phyloP scores from a whole-genome alignment of 1,140 invertebrate genomes.

The Drosophila rufa region DNA sequence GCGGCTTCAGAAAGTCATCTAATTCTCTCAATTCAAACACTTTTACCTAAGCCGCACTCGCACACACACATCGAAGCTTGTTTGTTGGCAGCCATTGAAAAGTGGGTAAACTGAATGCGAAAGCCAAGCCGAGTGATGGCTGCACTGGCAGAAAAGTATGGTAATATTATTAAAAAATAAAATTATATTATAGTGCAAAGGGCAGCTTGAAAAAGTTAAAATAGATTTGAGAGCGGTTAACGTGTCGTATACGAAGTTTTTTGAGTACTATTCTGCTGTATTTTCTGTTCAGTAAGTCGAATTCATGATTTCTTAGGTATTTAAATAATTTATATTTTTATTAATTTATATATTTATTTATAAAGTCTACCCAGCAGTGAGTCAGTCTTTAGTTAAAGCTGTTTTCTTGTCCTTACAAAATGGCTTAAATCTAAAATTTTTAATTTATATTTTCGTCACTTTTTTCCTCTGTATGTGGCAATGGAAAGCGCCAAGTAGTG shows the following conservation, averaged over 20 bases:
- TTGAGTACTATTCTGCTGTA: no score
- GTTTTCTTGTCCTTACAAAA: no score
- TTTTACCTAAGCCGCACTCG: constrained; percentile 52
- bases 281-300: no score
- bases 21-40: constrained; percentile 77
- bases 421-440: no score
- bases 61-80: constrained; percentile 32
- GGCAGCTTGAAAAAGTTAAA: no score
- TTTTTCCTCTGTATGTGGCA: not conserved
- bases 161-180: not conserved
- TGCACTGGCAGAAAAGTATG: constrained; percentile 1
- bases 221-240: not conserved
- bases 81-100: constrained; percentile 62
- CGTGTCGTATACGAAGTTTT: not conserved
- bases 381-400: no score
- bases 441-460: no score
- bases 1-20: constrained; percentile 63
- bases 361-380: no score
- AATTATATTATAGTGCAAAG: not conserved
- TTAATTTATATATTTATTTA: no score
- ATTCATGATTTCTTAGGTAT: no score
- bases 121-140: constrained; percentile 47
- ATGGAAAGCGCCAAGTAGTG: constrained; percentile 1
- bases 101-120: constrained; percentile 69
- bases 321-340: no score